A percentile compares a stretch with the other conserved stretches of the same genome.
These are phyloP conservation scores for Polyodon spathula DNA, from an alignment of 2,113 vertebrate species.

Conservation along the genomic window DNA sequence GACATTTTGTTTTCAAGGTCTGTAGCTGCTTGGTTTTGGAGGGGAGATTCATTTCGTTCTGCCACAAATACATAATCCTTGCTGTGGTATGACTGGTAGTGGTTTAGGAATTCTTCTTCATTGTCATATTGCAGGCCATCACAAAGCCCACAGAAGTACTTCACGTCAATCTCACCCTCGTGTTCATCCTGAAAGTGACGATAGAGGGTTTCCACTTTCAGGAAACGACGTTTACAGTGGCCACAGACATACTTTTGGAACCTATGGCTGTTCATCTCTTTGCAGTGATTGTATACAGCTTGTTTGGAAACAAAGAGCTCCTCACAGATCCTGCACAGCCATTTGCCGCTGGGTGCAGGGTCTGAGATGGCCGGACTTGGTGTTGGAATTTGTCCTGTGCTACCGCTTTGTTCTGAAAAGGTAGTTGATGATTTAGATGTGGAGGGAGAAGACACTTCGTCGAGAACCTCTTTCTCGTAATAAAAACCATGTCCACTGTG, in stretches of 20 bases:
- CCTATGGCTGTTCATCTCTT: constrained; percentile 63
- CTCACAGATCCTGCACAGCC: constrained; percentile 91
- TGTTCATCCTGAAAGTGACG: constrained; percentile 75
- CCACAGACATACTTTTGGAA: constrained; percentile 82
- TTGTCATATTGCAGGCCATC: constrained; percentile 73
- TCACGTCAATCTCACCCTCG: constrained; percentile 47
- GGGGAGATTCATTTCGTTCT: constrained; percentile 40
- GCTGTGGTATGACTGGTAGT: constrained; percentile 71
- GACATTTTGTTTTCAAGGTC: constrained; percentile 31
- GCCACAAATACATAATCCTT: constrained; percentile 75
- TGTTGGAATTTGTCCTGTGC: neutral
- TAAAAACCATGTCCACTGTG: constrained; percentile 81
- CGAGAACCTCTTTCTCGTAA: constrained; percentile 57
- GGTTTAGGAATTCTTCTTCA: constrained; percentile 67
- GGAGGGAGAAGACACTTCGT: constrained; percentile 33
- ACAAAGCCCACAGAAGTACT: constrained; percentile 85
- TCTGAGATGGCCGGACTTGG: neutral
- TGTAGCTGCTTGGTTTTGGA: constrained; percentile 39
- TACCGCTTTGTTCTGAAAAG: constrained; percentile 9
- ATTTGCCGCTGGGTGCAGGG: constrained; percentile 40
- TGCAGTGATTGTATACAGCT: constrained; percentile 64
- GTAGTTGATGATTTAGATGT: constrained; percentile 33
- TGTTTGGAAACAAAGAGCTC: constrained; percentile 77
- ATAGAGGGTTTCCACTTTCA: constrained; percentile 71
- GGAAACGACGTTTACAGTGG: constrained; percentile 78